Evolutionary conservation across 2,113 vertebrate species (phyloP), one percentile per base, ranked within the genome.

Genomic region (Rhinopomastus cyanomelas): DNA sequence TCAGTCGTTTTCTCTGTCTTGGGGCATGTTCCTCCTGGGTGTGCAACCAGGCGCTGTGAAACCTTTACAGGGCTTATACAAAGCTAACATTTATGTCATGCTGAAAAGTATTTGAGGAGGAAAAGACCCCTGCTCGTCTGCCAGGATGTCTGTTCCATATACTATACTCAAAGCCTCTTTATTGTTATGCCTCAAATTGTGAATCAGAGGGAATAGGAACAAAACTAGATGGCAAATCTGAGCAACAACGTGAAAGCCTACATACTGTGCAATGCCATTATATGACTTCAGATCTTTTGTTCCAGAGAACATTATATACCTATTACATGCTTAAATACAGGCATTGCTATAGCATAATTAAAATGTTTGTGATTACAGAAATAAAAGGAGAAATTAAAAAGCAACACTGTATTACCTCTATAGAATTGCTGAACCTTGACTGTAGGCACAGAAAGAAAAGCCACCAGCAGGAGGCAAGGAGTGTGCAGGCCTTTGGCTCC

Each of bases 281-380:
- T 72, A 69, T 68, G 65, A 67, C 86, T 96, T 89, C 84, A 71
- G 48, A 76, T 25, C 69, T 90, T 95, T 96, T 93, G 86, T 92
- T 91, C 85, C 87, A 86, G 32, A 73, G 69, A 91, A 93, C 80
- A 85, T 88, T 89, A 96, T 92, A 95, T 87, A 85, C 61, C 77
- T 93, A 91, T 95, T 96, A 95, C 67, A 85, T 62, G 42, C 84
- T 92, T 96, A 95, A 94, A 92, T 93, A 79, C 55, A 79, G 77
- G 51, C 88, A 81, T 37, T 87, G 42, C 91, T 76, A 81, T 57
- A 69, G 55, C 78, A 69, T 89, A 93, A 96, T 96, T 95, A 92
- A 93, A 92, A 94, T 82, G 83, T 88, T 95, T 95, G 73, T 93
- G 80, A 91, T 94, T 88, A 90, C 66, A 84, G 69, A 94, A 93